phyloP scores from a whole-genome alignment of 2,888 invertebrate species.

The Anodontia alba region DNA sequence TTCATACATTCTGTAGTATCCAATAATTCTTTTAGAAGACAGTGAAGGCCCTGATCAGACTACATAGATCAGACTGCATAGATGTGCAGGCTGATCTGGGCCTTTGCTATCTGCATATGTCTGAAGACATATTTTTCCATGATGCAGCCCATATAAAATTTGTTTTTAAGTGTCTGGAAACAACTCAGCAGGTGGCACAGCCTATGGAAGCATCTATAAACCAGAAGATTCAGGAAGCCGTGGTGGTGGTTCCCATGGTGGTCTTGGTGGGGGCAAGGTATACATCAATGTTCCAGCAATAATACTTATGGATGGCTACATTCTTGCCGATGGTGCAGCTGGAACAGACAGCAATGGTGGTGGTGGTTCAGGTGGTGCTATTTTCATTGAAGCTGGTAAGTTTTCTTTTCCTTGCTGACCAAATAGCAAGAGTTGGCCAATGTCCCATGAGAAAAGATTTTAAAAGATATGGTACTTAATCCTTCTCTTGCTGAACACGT shows the following conservation, averaged over 20 bases:
- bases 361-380: conserved; percentile 76
- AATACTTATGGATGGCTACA: conserved; percentile 69
- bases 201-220: conserved; percentile 72
- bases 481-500: too few relatives aligned
- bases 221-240: conserved; percentile 65
- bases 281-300: conserved; percentile 67
- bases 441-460: not conserved
- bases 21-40: too few relatives aligned
- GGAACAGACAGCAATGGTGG: conserved; percentile 64
- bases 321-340: conserved; percentile 68
- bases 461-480: not conserved
- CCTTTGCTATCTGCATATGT: too few relatives aligned
- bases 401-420: too few relatives aligned
- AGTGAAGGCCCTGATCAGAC: too few relatives aligned
- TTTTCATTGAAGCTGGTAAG: conserved; percentile 72
- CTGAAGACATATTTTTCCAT: too few relatives aligned
- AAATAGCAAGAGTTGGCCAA: not conserved
- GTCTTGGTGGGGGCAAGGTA: conserved; percentile 70
- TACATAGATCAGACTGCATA: too few relatives aligned
- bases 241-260: conserved; percentile 67
- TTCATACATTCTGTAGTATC: too few relatives aligned
- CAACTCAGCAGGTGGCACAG: conserved; percentile 52
- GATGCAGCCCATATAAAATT: too few relatives aligned
- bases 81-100: too few relatives aligned
- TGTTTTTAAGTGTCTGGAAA: conserved; percentile 36